These are phyloP conservation scores for Bos taurus DNA, from an alignment of 2,113 vertebrate species.

Conservation along the genomic window ARS-UCD2.0 NC_037334.1:85266001-85266500, in stretches of 20 bases:
- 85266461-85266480: neutral
- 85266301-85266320: too few relatives aligned
- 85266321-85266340: too few relatives aligned
- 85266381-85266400: rapidly evolving
- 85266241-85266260: too few relatives aligned
- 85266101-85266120: neutral
- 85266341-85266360: too few relatives aligned
- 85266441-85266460: neutral
- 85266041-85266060: neutral
- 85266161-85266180: neutral
- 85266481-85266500: neutral
- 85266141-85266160: neutral
- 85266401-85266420: too few relatives aligned
- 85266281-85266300: too few relatives aligned
- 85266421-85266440: too few relatives aligned
- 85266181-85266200: too few relatives aligned
- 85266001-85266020: neutral
- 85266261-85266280: too few relatives aligned
- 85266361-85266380: too few relatives aligned
- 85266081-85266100: neutral
- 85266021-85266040: neutral
- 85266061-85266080: neutral
- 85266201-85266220: too few relatives aligned
- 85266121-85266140: neutral
- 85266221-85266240: too few relatives aligned